Evolutionary conservation across 2,113 vertebrate genomes (phyloP).

Genomic region (Synodontis membranacea): DNA sequence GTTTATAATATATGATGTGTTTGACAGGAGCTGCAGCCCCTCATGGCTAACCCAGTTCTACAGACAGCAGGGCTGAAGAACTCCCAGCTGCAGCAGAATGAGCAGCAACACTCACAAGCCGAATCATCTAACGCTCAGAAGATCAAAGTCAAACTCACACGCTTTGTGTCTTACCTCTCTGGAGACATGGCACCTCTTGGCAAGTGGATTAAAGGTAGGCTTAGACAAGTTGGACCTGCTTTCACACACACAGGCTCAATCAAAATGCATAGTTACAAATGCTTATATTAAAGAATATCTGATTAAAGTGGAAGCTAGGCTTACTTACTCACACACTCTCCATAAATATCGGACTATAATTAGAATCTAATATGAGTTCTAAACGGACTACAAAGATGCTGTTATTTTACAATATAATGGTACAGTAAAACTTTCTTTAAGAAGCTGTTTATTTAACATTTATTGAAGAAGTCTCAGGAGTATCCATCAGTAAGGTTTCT

Average conservation of each 20-base stretch:
- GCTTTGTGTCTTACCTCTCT: slow-evolving; percentile 66
- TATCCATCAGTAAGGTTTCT: not conserved
- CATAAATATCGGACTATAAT: not conserved
- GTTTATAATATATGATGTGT: not conserved
- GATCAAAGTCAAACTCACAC: slow-evolving; percentile 54
- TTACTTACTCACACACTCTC: not conserved
- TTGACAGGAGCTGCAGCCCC: slow-evolving; percentile 66
- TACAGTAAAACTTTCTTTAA: not conserved
- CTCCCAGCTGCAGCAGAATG: slow-evolving; percentile 11
- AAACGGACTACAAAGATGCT: not conserved
- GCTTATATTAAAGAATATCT: not conserved
- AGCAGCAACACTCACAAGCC: not conserved
- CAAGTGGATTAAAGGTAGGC: slow-evolving; percentile 76
- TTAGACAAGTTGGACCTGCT: not conserved
- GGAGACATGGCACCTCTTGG: slow-evolving; percentile 73
- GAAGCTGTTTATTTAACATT: not conserved
- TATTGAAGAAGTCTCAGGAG: not conserved
- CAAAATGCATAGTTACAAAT: not conserved
- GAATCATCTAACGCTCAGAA: not conserved
- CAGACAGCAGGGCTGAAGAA: slow-evolving; percentile 12
- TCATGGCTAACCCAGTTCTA: slow-evolving; percentile 62
- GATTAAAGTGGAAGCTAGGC: not conserved
- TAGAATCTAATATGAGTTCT: not conserved
- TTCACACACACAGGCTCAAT: not conserved
- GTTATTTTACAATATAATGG: not conserved